A percentile compares a stretch with the other conserved stretches of the same genome.
phyloP scores from a whole-genome alignment of 1,140 invertebrate species.

The Ostrea edulis region DNA sequence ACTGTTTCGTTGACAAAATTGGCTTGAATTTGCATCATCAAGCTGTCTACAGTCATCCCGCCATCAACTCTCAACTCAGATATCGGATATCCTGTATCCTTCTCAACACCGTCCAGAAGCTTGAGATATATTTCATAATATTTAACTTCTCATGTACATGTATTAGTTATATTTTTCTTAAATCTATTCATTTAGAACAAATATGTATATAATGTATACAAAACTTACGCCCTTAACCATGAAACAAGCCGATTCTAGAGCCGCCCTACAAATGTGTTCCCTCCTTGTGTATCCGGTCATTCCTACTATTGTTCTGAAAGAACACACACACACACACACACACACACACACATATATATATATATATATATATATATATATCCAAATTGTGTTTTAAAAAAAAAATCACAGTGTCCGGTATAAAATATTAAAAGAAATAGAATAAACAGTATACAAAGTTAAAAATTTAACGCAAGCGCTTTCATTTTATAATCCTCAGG shows the following conservation, averaged over 20 bases:
- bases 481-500: no score
- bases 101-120: slow-evolving; percentile 15
- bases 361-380: neutral
- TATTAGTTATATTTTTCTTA: no score
- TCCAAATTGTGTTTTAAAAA: no score
- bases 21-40: slow-evolving; percentile 51
- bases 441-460: no score
- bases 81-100: slow-evolving; percentile 39
- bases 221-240: slow-evolving; percentile 34
- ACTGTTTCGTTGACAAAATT: slow-evolving; percentile 40
- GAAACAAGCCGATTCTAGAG: slow-evolving; percentile 44
- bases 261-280: slow-evolving; percentile 51
- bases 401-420: no score
- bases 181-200: neutral
- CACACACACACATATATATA: neutral
- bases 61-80: slow-evolving; percentile 36
- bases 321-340: neutral
- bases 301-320: slow-evolving; percentile 42
- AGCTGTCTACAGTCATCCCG: slow-evolving; percentile 41
- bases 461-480: no score
- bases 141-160: neutral
- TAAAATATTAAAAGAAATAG: no score
- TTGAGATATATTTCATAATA: neutral
- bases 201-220: neutral
- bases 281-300: slow-evolving; percentile 35